A percentile compares a stretch with the other conserved stretches of the same genome.
These are phyloP conservation scores for Euthynnus affinis DNA, from an alignment of 2,797 vertebrate genomes.

Conservation along the genomic window DNA sequence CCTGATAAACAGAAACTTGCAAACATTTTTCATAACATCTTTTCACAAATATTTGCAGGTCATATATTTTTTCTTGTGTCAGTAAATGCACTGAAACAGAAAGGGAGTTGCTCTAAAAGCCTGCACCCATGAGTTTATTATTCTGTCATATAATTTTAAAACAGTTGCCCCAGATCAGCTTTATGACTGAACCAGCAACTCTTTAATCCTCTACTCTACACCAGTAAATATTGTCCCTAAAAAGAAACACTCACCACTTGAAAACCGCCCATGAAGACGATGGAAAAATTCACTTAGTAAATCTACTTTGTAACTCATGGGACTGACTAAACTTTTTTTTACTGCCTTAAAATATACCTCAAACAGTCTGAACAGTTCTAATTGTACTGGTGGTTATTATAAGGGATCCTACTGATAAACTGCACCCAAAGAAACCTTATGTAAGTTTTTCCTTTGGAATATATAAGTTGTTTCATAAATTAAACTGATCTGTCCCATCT, in stretches of 20 bases:
- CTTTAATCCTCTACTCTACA: not conserved
- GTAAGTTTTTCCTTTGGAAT: not conserved
- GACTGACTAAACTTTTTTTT: not conserved
- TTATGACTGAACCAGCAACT: not conserved
- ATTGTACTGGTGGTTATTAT: not conserved
- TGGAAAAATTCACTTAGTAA: not conserved
- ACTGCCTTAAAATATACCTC: not conserved
- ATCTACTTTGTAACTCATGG: not conserved
- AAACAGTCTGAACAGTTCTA: not conserved
- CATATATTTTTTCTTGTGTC: not conserved
- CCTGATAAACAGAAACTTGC: too few species aligned
- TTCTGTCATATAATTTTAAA: not conserved
- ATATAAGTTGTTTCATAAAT: not conserved
- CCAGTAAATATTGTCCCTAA: not conserved
- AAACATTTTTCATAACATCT: too few species aligned
- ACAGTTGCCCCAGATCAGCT: constrained; percentile 1
- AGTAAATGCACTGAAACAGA: not conserved
- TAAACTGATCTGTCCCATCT: not conserved
- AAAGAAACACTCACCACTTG: not conserved
- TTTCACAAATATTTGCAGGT: too few species aligned
- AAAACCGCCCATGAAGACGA: not conserved
- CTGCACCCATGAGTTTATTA: not conserved
- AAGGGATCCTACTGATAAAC: not conserved
- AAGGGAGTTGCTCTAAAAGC: not conserved
- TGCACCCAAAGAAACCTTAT: not conserved